Percentiles rank a stretch among this genome's conserved stretches.
These are phyloP conservation scores for Brachycybe producta DNA, from an alignment of 2,888 invertebrate genomes.

Conservation along the genomic window DNA sequence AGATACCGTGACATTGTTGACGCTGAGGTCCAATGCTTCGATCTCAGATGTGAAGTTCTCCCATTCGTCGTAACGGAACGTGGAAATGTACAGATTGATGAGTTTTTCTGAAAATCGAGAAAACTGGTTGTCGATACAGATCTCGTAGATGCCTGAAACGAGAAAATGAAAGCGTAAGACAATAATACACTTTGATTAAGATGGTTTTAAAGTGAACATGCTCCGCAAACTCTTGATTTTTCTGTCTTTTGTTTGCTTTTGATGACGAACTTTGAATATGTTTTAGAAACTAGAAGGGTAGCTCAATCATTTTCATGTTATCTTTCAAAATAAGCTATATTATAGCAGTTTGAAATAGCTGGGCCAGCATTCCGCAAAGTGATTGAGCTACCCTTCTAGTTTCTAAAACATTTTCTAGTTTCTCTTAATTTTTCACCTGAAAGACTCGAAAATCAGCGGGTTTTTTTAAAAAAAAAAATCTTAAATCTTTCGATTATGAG, in stretches of 20 bases:
- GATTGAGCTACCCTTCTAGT: too few species aligned
- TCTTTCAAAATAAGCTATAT: too few species aligned
- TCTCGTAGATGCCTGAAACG: constrained; percentile 59
- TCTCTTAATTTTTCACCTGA: too few species aligned
- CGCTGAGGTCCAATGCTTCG: constrained; percentile 70
- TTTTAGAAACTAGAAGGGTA: too few species aligned
- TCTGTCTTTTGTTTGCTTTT: too few species aligned
- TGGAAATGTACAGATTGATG: constrained; percentile 78
- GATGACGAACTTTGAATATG: background rate
- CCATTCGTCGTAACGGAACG: constrained; percentile 84
- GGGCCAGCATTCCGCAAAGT: too few species aligned
- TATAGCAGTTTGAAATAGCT: background rate
- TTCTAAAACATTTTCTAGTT: too few species aligned
- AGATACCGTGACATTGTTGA: constrained; percentile 72
- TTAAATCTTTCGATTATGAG: background rate
- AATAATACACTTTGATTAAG: background rate
- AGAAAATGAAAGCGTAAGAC: constrained; percentile 9
- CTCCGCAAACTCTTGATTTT: background rate
- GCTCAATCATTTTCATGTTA: too few species aligned
- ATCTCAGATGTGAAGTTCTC: constrained; percentile 79
- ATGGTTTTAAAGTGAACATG: background rate
- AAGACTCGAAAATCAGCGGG: too few species aligned
- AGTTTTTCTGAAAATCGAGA: constrained; percentile 79
- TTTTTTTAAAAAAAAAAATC: too few species aligned
- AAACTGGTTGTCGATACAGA: constrained; percentile 87